phyloP scores from a whole-genome alignment of 1,140 invertebrate species.

The Ceratina calcarata region DNA sequence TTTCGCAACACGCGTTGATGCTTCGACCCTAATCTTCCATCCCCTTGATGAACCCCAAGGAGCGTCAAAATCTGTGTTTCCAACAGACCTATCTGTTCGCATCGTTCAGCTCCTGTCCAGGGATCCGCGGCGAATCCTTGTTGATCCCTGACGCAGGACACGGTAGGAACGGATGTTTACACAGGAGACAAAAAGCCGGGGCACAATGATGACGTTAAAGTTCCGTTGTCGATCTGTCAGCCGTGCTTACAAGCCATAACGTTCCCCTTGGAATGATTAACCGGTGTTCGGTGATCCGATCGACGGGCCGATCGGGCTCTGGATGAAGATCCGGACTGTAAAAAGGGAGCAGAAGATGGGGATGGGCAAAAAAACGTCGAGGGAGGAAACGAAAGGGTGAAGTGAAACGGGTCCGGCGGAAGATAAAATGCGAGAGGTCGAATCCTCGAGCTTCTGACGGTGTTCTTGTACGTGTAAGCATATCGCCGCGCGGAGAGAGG shows the following conservation, averaged over 20 bases:
- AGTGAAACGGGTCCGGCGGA: neutral
- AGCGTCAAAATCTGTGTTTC: neutral
- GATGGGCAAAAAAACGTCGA: neutral
- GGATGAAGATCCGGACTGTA: slow-evolving; percentile 29
- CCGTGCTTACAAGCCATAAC: slow-evolving; percentile 48
- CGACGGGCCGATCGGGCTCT: slow-evolving; percentile 30
- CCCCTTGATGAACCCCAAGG: neutral
- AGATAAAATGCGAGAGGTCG: slow-evolving; percentile 23
- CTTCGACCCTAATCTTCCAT: neutral
- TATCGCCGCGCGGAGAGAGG: slow-evolving; percentile 21
- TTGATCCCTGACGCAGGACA: slow-evolving; percentile 41
- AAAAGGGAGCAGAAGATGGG: slow-evolving; percentile 9
- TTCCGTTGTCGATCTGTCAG: slow-evolving; percentile 60
- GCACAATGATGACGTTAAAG: slow-evolving; percentile 62
- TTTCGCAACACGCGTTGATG: neutral
- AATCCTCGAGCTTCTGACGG: slow-evolving; percentile 39
- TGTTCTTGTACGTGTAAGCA: slow-evolving; percentile 31
- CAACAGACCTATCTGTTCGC: neutral
- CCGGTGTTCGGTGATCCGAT: slow-evolving; percentile 53
- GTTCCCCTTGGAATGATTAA: slow-evolving; percentile 55
- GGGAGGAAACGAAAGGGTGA: neutral
- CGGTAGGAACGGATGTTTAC: slow-evolving; percentile 49
- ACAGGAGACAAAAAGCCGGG: slow-evolving; percentile 55
- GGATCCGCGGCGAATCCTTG: slow-evolving; percentile 23
- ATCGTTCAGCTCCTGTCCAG: neutral